Percentiles rank a stretch among this genome's conserved stretches.
Evolutionary conservation across 2,888 invertebrate genomes (phyloP).

Genomic region (Phragmatobia fuliginosa): DNA sequence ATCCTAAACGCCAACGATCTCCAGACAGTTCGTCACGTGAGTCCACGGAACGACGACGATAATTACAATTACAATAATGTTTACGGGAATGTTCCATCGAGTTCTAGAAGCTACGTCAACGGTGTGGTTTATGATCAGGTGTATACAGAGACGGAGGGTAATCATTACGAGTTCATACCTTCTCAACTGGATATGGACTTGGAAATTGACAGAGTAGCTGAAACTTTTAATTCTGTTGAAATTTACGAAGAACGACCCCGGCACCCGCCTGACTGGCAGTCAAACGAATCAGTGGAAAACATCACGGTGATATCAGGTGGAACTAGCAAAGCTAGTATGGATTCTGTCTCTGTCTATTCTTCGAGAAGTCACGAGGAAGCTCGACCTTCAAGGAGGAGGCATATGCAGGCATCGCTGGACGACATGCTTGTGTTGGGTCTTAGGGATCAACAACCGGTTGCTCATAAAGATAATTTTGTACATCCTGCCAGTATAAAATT

Average conservation of each 20-base stretch:
- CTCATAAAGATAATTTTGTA: slow-evolving; percentile 75
- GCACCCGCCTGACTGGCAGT: slow-evolving; percentile 67
- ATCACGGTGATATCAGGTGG: slow-evolving; percentile 80
- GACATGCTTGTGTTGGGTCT: slow-evolving; percentile 86
- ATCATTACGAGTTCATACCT: slow-evolving; percentile 77
- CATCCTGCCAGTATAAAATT: slow-evolving; percentile 78
- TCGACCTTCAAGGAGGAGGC: slow-evolving; percentile 65
- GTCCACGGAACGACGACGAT: slow-evolving; percentile 76
- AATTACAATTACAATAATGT: slow-evolving; percentile 82
- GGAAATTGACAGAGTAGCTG: slow-evolving; percentile 70
- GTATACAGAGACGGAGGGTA: slow-evolving; percentile 77
- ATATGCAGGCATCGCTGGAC: slow-evolving; percentile 85
- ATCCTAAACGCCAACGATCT: slow-evolving; percentile 75
- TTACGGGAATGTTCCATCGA: slow-evolving; percentile 72
- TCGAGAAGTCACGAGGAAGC: slow-evolving; percentile 86
- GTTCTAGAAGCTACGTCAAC: slow-evolving; percentile 65
- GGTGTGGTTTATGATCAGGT: slow-evolving; percentile 79
- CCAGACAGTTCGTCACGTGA: slow-evolving; percentile 67
- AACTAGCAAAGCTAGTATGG: slow-evolving; percentile 76
- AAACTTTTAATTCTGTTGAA: slow-evolving; percentile 78
- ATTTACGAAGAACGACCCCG: slow-evolving; percentile 75
- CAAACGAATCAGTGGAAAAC: slow-evolving; percentile 85
- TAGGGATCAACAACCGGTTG: slow-evolving; percentile 56
- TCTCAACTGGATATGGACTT: slow-evolving; percentile 67
- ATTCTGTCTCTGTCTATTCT: slow-evolving; percentile 87